Percentiles rank a stretch among this genome's conserved stretches.
phyloP scores from a whole-genome alignment of 2,797 vertebrate species.

The Octomys mimax region DNA sequence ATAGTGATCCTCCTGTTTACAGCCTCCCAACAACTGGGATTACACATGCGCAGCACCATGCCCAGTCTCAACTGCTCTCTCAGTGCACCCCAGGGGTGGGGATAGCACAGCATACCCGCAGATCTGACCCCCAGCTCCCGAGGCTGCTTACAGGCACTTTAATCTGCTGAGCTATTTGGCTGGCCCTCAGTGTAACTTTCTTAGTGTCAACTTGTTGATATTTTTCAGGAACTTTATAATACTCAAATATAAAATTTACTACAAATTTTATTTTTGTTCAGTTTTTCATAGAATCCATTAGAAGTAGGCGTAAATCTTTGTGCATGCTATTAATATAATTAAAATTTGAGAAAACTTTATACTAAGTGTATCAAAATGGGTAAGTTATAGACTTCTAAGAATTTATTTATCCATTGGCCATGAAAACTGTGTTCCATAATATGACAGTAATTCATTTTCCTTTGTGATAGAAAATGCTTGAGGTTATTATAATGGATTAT shows the following conservation, averaged over 20 bases:
- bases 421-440: background rate
- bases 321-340: background rate
- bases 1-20: no score
- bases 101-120: no score
- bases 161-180: no score
- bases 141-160: no score
- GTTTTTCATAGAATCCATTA: background rate
- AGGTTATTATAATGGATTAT: background rate
- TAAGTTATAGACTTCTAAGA: background rate
- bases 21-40: no score
- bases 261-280: background rate
- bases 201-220: background rate
- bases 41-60: no score
- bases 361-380: background rate
- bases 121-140: no score
- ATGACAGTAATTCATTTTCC: background rate
- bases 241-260: background rate
- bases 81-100: no score
- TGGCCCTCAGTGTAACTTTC: background rate
- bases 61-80: no score
- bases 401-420: background rate
- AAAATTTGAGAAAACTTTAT: background rate
- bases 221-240: background rate
- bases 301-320: background rate
- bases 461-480: background rate